Percentiles rank a stretch among this genome's conserved stretches.
Conservation (phyloP, 2,888 invertebrate species). For the Dione vanillae region DNA sequence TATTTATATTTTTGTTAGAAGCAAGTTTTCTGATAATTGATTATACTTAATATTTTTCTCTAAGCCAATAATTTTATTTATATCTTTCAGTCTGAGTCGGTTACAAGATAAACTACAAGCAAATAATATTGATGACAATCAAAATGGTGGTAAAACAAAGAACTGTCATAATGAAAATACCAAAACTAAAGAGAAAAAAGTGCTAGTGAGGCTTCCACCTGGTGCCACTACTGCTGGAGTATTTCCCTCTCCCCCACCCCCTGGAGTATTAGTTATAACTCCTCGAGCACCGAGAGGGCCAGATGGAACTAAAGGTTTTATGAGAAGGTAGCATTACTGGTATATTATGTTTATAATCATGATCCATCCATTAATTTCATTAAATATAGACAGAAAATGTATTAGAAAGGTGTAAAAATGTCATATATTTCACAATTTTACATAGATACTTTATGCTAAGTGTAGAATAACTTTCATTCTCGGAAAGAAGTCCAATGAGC, state of each 20-base stretch:
- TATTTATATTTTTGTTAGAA: neutral
- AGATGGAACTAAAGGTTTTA: conserved; percentile 87
- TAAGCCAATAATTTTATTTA: neutral
- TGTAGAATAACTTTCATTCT: neutral
- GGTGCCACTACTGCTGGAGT: conserved; percentile 67
- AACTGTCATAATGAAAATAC: conserved; percentile 64
- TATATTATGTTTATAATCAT: conserved; percentile 37
- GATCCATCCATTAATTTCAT: conserved; percentile 42
- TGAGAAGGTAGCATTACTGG: conserved; percentile 72
- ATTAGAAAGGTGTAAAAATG: conserved; percentile 29
- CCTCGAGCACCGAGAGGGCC: conserved; percentile 90
- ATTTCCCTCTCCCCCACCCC: conserved; percentile 75
- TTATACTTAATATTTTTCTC: conserved; percentile 6
- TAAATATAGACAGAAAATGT: conserved; percentile 33
- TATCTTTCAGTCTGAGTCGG: conserved; percentile 69
- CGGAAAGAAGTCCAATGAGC: neutral
- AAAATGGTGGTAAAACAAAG: conserved; percentile 62
- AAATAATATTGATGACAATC: conserved; percentile 71
- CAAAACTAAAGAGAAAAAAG: conserved; percentile 76
- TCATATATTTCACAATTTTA: conserved; percentile 43
- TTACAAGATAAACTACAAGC: conserved; percentile 79
- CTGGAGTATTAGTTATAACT: conserved; percentile 82
- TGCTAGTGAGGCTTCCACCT: conserved; percentile 69
- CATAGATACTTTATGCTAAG: conserved; percentile 28
- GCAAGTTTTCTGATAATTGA: neutral